Evolutionary conservation across 1,140 invertebrate species (phyloP).

Genomic region (Paralvinella palmiformis): DNA sequence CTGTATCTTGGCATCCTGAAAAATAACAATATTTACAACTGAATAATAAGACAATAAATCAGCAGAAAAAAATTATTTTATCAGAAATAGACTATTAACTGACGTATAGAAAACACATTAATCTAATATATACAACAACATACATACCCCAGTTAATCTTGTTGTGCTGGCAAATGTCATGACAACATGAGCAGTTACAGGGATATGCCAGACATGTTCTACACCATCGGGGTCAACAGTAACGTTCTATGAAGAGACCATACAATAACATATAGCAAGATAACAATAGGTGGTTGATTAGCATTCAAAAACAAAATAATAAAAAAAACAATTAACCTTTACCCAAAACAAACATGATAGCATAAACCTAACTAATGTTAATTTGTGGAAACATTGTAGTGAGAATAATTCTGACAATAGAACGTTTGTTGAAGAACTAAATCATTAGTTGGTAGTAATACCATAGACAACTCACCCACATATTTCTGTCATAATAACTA

Average conservation of each 20-base stretch:
- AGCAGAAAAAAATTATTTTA: neutral
- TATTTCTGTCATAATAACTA: neutral
- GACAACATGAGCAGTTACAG: conserved; percentile 9
- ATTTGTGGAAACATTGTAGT: too few species aligned
- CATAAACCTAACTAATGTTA: too few species aligned
- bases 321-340: too few species aligned
- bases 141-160: conserved; percentile 13
- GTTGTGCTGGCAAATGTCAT: conserved; percentile 2
- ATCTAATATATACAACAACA: neutral
- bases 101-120: neutral
- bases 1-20: conserved; percentile 7
- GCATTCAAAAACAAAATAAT: too few species aligned
- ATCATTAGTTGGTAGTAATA: neutral
- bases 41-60: neutral
- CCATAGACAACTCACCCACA: conserved; percentile 3
- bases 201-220: conserved; percentile 6
- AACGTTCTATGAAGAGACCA: too few species aligned
- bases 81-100: neutral
- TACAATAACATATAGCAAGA: too few species aligned
- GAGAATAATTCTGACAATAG: neutral
- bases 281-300: too few species aligned
- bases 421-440: neutral
- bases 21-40: neutral
- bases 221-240: neutral
- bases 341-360: too few species aligned